phyloP scores from a whole-genome alignment of 2,888 invertebrate species.

The Lasioglossum lativentre region DNA sequence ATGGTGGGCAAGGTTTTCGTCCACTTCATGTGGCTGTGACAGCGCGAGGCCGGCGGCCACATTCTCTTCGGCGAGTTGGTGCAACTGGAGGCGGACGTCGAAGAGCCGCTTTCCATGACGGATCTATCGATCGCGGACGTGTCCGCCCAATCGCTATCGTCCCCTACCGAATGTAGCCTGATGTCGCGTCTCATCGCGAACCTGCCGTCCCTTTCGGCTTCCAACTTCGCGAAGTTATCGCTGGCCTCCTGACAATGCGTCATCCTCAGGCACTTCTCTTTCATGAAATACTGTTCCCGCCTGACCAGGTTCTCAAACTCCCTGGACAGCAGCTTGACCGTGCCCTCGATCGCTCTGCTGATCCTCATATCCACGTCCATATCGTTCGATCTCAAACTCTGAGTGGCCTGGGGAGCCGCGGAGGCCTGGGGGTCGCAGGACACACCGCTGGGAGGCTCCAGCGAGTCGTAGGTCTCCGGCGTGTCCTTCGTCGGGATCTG shows the following conservation, averaged over 20 bases:
- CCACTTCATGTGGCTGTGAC: constrained; percentile 83
- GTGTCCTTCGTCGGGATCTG: constrained; percentile 78
- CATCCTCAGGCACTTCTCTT: constrained; percentile 71
- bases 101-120: constrained; percentile 84
- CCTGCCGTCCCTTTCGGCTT: constrained; percentile 77
- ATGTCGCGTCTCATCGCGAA: constrained; percentile 83
- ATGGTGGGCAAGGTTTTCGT: constrained; percentile 85
- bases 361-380: constrained; percentile 77
- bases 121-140: constrained; percentile 79
- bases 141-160: constrained; percentile 86
- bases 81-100: constrained; percentile 88
- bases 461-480: constrained; percentile 77
- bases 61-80: constrained; percentile 88
- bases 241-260: constrained; percentile 66
- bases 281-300: constrained; percentile 78
- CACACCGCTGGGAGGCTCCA: constrained; percentile 70
- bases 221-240: constrained; percentile 77
- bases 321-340: constrained; percentile 80
- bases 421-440: constrained; percentile 48
- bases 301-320: constrained; percentile 81
- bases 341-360: constrained; percentile 81
- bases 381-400: constrained; percentile 57
- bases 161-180: constrained; percentile 87
- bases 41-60: constrained; percentile 83
- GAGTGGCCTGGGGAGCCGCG: constrained; percentile 5